Evolutionary conservation across 2,888 invertebrate species (phyloP).

Genomic region (Thelaira solivaga): DNA sequence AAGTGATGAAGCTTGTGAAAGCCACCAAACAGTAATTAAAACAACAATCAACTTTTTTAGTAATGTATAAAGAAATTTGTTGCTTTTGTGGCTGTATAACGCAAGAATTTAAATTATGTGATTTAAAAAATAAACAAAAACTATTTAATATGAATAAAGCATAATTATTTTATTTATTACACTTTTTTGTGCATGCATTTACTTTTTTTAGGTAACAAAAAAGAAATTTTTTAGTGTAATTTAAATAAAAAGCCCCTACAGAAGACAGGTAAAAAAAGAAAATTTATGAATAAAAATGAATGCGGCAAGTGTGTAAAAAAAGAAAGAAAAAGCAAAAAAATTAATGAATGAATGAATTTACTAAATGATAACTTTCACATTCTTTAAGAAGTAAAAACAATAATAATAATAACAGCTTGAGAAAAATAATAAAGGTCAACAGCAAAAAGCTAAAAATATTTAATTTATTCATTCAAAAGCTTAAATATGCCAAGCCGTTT

Average conservation of each 20-base stretch:
- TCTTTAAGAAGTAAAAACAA: slow-evolving; percentile 38
- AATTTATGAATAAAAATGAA: slow-evolving; percentile 9
- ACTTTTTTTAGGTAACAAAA: slow-evolving; percentile 15
- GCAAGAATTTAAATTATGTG: neutral
- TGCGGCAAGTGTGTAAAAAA: slow-evolving; percentile 13
- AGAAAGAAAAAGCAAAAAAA: neutral
- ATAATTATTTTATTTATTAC: slow-evolving; percentile 21
- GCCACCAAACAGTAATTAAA: too few relatives aligned
- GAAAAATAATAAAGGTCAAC: slow-evolving; percentile 51
- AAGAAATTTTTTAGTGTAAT: slow-evolving; percentile 41
- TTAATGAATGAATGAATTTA: slow-evolving; percentile 32
- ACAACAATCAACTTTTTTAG: too few relatives aligned
- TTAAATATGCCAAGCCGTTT: neutral
- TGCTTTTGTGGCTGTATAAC: too few relatives aligned
- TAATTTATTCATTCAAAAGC: slow-evolving; percentile 27
- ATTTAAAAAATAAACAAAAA: slow-evolving; percentile 3
- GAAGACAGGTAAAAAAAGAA: slow-evolving; percentile 15
- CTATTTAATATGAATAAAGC: slow-evolving; percentile 17
- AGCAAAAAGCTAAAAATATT: slow-evolving; percentile 28
- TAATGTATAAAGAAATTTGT: too few relatives aligned
- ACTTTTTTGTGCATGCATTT: neutral
- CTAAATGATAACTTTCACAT: slow-evolving; percentile 57
- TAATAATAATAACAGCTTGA: neutral
- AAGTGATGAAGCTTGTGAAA: too few relatives aligned
- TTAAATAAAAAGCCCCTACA: slow-evolving; percentile 8